phyloP scores from a whole-genome alignment of 2,888 invertebrate genomes.

The Lithodes maja region DNA sequence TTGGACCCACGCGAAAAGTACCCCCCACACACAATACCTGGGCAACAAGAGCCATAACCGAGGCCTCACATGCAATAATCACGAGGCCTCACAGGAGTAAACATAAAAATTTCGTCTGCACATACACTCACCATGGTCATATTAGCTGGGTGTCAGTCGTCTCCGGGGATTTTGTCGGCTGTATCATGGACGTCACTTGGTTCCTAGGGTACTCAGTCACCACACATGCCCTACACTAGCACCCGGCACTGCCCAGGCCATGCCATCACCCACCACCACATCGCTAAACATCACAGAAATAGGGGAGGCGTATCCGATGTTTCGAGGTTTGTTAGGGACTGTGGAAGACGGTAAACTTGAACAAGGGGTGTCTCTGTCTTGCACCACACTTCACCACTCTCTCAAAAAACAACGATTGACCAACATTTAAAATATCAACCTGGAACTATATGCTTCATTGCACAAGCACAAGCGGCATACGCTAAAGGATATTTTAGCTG shows the following conservation, averaged over 20 bases:
- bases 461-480: not conserved
- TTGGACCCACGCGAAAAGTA: not conserved
- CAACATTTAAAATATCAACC: not conserved
- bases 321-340: conserved; percentile 46
- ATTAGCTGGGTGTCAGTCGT: conserved; percentile 21
- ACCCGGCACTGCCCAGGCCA: conserved; percentile 42
- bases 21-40: not conserved
- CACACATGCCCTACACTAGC: conserved; percentile 33
- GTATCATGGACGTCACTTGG: conserved; percentile 38
- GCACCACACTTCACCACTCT: not conserved
- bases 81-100: not conserved
- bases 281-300: conserved; percentile 28
- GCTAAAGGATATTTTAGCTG: not conserved
- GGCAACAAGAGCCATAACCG: not conserved
- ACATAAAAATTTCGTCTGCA: conserved; percentile 49
- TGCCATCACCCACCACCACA: conserved; percentile 21
- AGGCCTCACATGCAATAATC: not conserved
- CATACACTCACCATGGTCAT: conserved; percentile 37
- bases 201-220: conserved; percentile 27
- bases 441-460: not conserved
- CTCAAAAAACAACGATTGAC: too few species aligned
- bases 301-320: conserved; percentile 43
- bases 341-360: conserved; percentile 26
- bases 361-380: not conserved
- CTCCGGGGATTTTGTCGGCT: conserved; percentile 24